These are phyloP conservation scores for Phymatocera aterrima DNA, from an alignment of 2,888 invertebrate species.

Conservation along the genomic window DNA sequence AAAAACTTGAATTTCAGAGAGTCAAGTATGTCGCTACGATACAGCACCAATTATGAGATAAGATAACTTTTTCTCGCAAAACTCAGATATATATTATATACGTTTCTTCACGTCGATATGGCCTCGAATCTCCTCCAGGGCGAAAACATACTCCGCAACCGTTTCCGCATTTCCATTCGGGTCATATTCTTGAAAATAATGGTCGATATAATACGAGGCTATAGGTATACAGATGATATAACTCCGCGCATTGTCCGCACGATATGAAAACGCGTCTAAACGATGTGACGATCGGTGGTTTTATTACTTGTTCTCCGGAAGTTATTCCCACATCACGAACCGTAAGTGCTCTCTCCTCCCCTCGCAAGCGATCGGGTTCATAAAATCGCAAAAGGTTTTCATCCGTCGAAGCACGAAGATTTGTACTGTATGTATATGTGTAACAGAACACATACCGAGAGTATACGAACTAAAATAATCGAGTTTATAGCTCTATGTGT, in stretches of 20 bases:
- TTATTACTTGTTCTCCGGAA: slow-evolving; percentile 21
- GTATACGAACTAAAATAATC: too few species aligned
- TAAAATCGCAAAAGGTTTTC: slow-evolving; percentile 14
- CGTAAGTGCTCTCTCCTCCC: slow-evolving; percentile 1
- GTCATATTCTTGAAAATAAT: neutral
- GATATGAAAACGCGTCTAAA: neutral
- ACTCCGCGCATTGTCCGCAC: neutral
- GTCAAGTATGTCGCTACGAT: slow-evolving; percentile 38
- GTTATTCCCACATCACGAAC: slow-evolving; percentile 7
- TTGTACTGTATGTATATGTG: too few species aligned
- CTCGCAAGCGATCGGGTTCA: slow-evolving; percentile 5
- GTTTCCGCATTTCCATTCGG: neutral
- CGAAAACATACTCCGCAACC: neutral
- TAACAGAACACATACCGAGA: neutral
- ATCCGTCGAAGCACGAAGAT: neutral
- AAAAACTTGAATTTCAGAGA: slow-evolving; percentile 28
- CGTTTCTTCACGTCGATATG: neutral
- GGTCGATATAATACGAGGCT: neutral
- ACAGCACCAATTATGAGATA: slow-evolving; percentile 14
- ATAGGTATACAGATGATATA: neutral
- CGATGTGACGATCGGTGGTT: slow-evolving; percentile 13
- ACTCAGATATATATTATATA: neutral
- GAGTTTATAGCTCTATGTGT: too few species aligned
- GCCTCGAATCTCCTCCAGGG: neutral
- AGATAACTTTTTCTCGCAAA: slow-evolving; percentile 17